Percentiles rank a stretch among this genome's conserved stretches.
Conservation (phyloP, 2,888 invertebrate genomes). For the Cephonodes hylas region DNA sequence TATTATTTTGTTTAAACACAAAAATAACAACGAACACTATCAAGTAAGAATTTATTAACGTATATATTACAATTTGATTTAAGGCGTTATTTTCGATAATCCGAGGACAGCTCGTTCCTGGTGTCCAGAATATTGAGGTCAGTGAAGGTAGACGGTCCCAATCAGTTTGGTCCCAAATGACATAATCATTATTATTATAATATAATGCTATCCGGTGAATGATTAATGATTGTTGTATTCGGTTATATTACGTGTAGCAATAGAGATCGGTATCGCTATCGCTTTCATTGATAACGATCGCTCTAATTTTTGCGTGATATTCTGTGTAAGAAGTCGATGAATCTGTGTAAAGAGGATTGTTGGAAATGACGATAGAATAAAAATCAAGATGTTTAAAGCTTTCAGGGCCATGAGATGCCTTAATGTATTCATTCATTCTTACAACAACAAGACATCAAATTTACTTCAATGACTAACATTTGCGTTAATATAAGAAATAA, state of each 20-base stretch:
- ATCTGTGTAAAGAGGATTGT: too few species aligned
- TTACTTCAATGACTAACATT: too few species aligned
- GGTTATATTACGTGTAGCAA: neutral
- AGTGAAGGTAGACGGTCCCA: neutral
- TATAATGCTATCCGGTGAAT: slow-evolving; percentile 5
- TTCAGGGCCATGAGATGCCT: too few species aligned
- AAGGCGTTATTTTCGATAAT: neutral
- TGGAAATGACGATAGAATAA: too few species aligned
- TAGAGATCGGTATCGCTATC: neutral
- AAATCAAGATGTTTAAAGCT: too few species aligned
- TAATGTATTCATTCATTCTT: too few species aligned
- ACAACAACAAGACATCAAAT: too few species aligned
- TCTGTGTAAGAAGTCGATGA: neutral
- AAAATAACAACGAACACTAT: too few species aligned
- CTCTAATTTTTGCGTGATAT: neutral
- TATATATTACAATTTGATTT: too few species aligned
- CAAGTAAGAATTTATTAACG: too few species aligned
- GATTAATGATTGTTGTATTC: slow-evolving; percentile 7
- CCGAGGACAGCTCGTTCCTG: neutral
- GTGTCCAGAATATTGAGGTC: neutral
- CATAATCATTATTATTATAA: slow-evolving; percentile 7
- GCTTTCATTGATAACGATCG: neutral
- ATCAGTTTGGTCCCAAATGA: slow-evolving; percentile 1
- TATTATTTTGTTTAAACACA: too few species aligned
- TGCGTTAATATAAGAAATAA: too few species aligned